These are phyloP conservation scores for Trilocha varians DNA, from an alignment of 2,888 invertebrate species.

Conservation along the genomic window DNA sequence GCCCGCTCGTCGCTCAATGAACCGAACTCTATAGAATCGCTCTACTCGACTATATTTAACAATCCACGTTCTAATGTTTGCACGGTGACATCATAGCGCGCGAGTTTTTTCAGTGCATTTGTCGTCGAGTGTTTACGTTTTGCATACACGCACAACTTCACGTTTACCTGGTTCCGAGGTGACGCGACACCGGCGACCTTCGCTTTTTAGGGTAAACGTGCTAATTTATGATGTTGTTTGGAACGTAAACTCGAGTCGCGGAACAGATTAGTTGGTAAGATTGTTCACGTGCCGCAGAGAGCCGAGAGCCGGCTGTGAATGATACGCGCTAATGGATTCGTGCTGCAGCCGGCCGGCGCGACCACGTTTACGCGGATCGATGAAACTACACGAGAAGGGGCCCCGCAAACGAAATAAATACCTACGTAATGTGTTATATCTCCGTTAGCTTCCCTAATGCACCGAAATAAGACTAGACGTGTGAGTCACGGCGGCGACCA, in stretches of 20 bases:
- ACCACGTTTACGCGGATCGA: slow-evolving; percentile 11
- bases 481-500: slow-evolving; percentile 35
- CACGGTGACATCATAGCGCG: slow-evolving; percentile 64
- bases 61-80: slow-evolving; percentile 61
- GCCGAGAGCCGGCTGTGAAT: slow-evolving; percentile 8
- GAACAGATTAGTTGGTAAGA: neutral
- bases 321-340: slow-evolving; percentile 18
- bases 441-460: slow-evolving; percentile 19
- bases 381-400: slow-evolving; percentile 16
- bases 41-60: slow-evolving; percentile 61
- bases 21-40: slow-evolving; percentile 52
- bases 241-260: slow-evolving; percentile 4
- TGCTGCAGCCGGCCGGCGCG: slow-evolving; percentile 11
- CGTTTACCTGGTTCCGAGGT: slow-evolving; percentile 37
- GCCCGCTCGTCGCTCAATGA: slow-evolving; percentile 70
- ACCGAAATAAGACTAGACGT: slow-evolving; percentile 28
- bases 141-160: slow-evolving; percentile 40
- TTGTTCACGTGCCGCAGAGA: slow-evolving; percentile 8
- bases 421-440: slow-evolving; percentile 19
- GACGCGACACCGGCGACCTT: slow-evolving; percentile 44
- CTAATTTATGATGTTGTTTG: slow-evolving; percentile 20
- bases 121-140: slow-evolving; percentile 61
- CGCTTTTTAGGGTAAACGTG: slow-evolving; percentile 19
- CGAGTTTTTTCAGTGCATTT: slow-evolving; percentile 58
- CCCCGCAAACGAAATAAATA: slow-evolving; percentile 24